phyloP scores from a whole-genome alignment of 1,140 invertebrate species.

The Tetramorium parvispinum region DNA sequence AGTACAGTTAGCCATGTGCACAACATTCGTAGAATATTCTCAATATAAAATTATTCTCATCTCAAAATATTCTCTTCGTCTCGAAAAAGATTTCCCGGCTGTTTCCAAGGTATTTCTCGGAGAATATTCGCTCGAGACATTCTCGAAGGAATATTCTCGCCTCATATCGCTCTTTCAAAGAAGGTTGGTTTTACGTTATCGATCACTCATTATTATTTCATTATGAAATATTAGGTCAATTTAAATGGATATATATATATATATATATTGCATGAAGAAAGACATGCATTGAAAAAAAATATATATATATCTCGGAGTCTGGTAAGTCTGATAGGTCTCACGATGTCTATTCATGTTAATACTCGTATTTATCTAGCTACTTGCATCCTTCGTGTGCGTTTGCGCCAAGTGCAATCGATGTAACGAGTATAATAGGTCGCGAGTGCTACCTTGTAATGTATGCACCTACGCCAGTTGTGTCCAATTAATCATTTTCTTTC shows the following conservation, averaged over 20 bases:
- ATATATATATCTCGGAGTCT: not conserved
- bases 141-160: constrained; percentile 37
- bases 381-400: constrained; percentile 24
- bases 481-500: constrained; percentile 59
- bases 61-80: not conserved
- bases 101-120: constrained; percentile 4
- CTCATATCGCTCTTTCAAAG: not conserved
- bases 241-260: not conserved
- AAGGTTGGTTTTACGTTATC: not conserved
- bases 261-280: not conserved
- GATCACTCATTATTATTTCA: constrained; percentile 29
- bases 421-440: constrained; percentile 43
- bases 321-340: not conserved
- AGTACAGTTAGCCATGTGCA: not conserved
- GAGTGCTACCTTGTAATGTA: constrained; percentile 14
- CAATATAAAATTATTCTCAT: not conserved
- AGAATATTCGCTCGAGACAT: constrained; percentile 26
- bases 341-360: not conserved
- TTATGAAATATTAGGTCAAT: not conserved
- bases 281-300: too few relatives aligned
- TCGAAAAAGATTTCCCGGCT: constrained; percentile 16
- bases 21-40: not conserved
- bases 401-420: constrained; percentile 51
- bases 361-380: constrained; percentile 24
- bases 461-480: constrained; percentile 22